These are phyloP conservation scores for Nephrocerus scutellatus DNA, from an alignment of 2,888 invertebrate species.

Conservation along the genomic window DNA sequence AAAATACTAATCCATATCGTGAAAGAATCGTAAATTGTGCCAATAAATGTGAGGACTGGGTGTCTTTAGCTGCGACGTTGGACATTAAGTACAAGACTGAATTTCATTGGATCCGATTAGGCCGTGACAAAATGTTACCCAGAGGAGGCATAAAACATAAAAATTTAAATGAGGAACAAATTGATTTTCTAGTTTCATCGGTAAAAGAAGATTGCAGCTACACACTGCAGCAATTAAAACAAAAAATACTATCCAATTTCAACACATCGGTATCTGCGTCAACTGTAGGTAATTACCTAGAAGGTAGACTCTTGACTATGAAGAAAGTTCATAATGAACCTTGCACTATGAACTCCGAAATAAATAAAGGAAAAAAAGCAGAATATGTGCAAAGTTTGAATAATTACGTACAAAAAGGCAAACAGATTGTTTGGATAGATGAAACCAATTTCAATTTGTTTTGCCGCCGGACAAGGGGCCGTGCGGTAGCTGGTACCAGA, in stretches of 20 bases:
- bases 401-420: slow-evolving; percentile 2
- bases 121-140: too few relatives aligned
- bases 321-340: slow-evolving; percentile 7
- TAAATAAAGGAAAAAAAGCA: slow-evolving; percentile 7
- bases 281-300: slow-evolving; percentile 3
- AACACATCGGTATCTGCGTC: not conserved
- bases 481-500: slow-evolving; percentile 2
- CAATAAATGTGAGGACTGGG: too few relatives aligned
- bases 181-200: too few relatives aligned
- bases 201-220: too few relatives aligned
- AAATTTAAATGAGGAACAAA: too few relatives aligned
- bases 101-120: too few relatives aligned
- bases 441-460: slow-evolving; percentile 11
- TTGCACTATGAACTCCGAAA: slow-evolving; percentile 1
- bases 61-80: too few relatives aligned
- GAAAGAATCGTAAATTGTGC: too few relatives aligned
- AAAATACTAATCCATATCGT: too few relatives aligned
- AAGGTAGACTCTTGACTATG: slow-evolving; percentile 2
- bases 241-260: not conserved
- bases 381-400: slow-evolving; percentile 6
- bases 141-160: too few relatives aligned
- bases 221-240: not conserved
- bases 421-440: slow-evolving; percentile 9
- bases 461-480: slow-evolving; percentile 4
- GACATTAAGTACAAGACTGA: too few relatives aligned